Evolutionary conservation across 2,888 invertebrate genomes (phyloP), one percentile per base, ranked within the genome.

Genomic region (Pterostichus madidus): DNA sequence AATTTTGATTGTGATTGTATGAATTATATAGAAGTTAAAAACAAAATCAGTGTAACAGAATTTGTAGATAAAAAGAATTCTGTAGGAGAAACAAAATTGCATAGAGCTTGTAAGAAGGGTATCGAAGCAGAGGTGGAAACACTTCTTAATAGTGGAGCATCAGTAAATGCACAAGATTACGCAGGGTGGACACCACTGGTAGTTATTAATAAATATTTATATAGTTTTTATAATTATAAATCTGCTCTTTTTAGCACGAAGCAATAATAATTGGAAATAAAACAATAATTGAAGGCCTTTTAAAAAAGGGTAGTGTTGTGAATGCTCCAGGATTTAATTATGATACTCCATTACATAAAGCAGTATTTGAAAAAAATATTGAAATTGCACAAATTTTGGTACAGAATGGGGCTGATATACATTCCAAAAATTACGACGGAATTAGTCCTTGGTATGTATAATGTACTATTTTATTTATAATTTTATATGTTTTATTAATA

Each of bases 151-250:
- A 24, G 49, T 49, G 79, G 79, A 44, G 79, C 79, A 3, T 46
- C n/a, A 13, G 52, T 79, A 24, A 79, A 79, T 49, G 68, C 46
- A 11, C 79, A 68, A 31, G 79, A 79, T 68, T 46, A 52, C 64
- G 79, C 79, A 13, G 15, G 49, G 5, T 79, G 79, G 79, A 79
- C 79, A 35, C 79, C 79, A 31, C 46, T 79, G 79, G 78, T 78
- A 78, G 4, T 15, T 2, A 8, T 59, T 59, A 11, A 10, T 5
- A 15, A 59, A 13, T 59, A 17, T 11, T 59, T 59, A 15, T 11
- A 24, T 13, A 1, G 1, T 17, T 59, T 11, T 13, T 10, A 6
- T 32, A 35, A n/a, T n/a, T 35, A 39, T 24, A 35, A 64, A 15
- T 6, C 24, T 64, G 6, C 11, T 17, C 6, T 11, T 32, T 79